These are phyloP conservation scores for Caretta caretta DNA, from an alignment of 2,113 vertebrate genomes.

Conservation along the genomic window DNA sequence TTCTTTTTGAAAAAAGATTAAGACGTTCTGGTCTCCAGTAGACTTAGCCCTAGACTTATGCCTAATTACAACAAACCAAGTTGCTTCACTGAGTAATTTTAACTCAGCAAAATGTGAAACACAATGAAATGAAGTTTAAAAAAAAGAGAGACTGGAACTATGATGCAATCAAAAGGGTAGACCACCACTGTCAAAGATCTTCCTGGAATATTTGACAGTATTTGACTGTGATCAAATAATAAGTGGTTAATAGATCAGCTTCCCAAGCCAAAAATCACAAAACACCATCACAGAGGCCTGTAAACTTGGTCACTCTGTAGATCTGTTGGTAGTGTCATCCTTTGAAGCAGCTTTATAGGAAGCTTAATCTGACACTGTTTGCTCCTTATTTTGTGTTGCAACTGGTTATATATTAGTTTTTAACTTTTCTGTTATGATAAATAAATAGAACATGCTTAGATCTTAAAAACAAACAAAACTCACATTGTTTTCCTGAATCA, in stretches of 20 bases:
- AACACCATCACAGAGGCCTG: neutral
- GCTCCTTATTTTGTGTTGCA: neutral
- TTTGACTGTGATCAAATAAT: too few relatives aligned
- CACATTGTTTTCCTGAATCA: neutral
- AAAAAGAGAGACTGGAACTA: too few relatives aligned
- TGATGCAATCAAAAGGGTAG: too few relatives aligned
- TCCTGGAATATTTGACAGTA: too few relatives aligned
- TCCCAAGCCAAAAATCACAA: neutral
- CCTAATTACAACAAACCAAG: neutral
- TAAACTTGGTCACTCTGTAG: neutral
- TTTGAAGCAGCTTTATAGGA: neutral
- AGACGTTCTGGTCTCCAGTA: too few relatives aligned
- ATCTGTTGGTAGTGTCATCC: accelerated
- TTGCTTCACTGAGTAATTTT: neutral
- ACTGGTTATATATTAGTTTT: neutral
- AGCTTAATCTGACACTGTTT: neutral
- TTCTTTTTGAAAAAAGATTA: too few relatives aligned
- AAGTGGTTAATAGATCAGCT: too few relatives aligned
- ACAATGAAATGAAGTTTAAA: neutral
- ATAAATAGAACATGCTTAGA: neutral
- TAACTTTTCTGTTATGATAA: neutral
- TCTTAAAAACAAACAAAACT: slow-evolving; percentile 21
- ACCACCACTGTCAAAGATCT: too few relatives aligned
- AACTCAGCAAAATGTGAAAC: neutral
- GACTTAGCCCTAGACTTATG: too few relatives aligned